phyloP scores from a whole-genome alignment of 1,140 invertebrate genomes.

The Daktulosphaira vitifoliae region DNA sequence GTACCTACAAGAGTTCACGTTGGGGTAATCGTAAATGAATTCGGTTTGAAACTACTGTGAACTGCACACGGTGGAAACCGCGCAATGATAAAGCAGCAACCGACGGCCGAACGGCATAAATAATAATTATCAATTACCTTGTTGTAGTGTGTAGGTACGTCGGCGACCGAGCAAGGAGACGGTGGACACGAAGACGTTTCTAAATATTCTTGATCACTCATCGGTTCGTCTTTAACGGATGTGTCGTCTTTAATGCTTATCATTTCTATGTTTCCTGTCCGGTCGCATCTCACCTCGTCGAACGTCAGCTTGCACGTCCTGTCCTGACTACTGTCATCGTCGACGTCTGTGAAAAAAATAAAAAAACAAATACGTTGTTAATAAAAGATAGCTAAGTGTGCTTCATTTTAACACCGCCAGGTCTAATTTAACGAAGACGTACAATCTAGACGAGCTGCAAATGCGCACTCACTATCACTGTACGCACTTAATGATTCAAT shows the following conservation, averaged over 20 bases:
- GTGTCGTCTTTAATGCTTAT: slow-evolving; percentile 41
- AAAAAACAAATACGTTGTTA: background rate
- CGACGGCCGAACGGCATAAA: too few relatives aligned
- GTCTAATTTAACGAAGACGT: too few relatives aligned
- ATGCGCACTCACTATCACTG: too few relatives aligned
- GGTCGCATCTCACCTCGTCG: slow-evolving; percentile 38
- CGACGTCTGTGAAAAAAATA: slow-evolving; percentile 57
- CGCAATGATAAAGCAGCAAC: too few relatives aligned
- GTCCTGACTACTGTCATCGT: slow-evolving; percentile 68
- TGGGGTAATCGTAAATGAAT: too few relatives aligned
- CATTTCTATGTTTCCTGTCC: slow-evolving; percentile 39
- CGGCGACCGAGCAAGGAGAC: slow-evolving; percentile 38
- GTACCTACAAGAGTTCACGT: too few relatives aligned
- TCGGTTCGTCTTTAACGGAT: slow-evolving; percentile 45
- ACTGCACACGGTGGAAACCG: too few relatives aligned
- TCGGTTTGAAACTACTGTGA: too few relatives aligned
- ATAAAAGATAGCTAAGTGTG: too few relatives aligned
- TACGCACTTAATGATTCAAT: too few relatives aligned
- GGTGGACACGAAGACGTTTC: slow-evolving; percentile 39
- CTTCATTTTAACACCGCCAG: too few relatives aligned
- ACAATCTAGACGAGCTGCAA: too few relatives aligned
- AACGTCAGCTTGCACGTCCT: slow-evolving; percentile 56
- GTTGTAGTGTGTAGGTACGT: slow-evolving; percentile 30
- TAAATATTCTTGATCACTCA: slow-evolving; percentile 40
- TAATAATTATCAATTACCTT: background rate